These are phyloP conservation scores for Campoletis raptor DNA, from an alignment of 2,888 invertebrate species.

Conservation along the genomic window DNA sequence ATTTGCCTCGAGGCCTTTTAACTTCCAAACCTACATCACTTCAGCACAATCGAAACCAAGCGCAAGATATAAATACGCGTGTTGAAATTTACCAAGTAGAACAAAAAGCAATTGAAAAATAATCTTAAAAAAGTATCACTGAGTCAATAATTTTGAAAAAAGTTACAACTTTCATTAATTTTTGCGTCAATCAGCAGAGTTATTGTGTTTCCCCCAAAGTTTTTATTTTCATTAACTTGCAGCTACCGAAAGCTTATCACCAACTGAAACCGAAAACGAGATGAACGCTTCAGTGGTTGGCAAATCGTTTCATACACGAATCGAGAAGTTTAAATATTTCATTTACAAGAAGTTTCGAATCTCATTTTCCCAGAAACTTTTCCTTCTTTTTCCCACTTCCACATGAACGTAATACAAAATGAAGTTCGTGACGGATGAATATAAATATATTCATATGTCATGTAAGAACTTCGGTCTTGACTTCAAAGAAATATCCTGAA, in stretches of 20 bases:
- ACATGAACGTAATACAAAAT: neutral
- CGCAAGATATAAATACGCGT: neutral
- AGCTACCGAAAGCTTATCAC: neutral
- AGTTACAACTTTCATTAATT: no score
- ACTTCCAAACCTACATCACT: neutral
- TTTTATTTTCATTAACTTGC: neutral
- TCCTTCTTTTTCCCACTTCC: neutral
- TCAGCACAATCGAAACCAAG: neutral
- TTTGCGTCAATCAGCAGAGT: neutral
- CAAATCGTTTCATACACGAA: neutral
- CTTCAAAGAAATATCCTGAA: conserved; percentile 55
- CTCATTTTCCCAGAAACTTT: neutral
- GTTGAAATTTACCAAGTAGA: neutral
- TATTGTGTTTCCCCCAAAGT: neutral
- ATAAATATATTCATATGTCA: neutral
- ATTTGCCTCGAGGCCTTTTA: conserved; percentile 5
- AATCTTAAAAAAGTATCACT: neutral
- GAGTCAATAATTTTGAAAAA: neutral
- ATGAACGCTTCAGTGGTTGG: neutral
- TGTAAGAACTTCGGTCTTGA: neutral
- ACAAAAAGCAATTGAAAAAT: neutral
- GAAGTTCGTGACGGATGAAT: neutral
- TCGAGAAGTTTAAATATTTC: neutral
- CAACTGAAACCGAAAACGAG: neutral
- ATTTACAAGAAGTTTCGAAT: neutral